Evolutionary conservation across 2,888 invertebrate genomes (phyloP), one percentile per base, ranked within the genome.

Genomic region (Troglohyphantes excavatus): DNA sequence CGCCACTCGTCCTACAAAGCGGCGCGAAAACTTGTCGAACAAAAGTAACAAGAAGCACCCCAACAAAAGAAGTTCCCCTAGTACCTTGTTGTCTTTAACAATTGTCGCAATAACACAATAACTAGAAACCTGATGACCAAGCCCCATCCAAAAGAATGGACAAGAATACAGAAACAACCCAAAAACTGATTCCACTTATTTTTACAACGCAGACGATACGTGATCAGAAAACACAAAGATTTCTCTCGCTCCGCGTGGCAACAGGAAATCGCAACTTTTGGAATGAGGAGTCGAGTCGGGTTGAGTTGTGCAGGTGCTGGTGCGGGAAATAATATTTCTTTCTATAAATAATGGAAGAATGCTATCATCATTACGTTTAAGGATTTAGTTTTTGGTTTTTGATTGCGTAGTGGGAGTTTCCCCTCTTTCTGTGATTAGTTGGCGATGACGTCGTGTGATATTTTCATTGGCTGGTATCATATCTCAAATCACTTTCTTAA

Each of bases 181-280:
- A 33, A 78, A 85, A 86, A 86, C 85, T 86, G 85, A 86, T 86
- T 86, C 78, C 78, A 70, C 78, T 86, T 86, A 78, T 86, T 86
- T 86, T 86, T 86, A 86, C 85, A 78, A 61, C 68, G 68, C 68
- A 78, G 68, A 61, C 76, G 21, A 43, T 61, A 86, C 85, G 85
- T 86, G 85, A 86, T 65, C 61, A 59, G 85, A 70, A 39, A 78
- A 61, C 21, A 63, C 39, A 78, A 78, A 76, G 65, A 84, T 75
- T 23, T 84, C 27, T 39, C 23, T 75, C 43, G 29, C 11, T 7
- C 13, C 26, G 63, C 11, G 39, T 70, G 68, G 82, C 78, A 65
- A 43, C 53, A 68, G 73, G 70, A 70, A 68, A 76, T 70, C 11
- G 59, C 43, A 83, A 73, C 39, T 83, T 73, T 72, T 26, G 7